phyloP scores from a whole-genome alignment of 2,888 invertebrate genomes.

The Odontocerum albicorne region DNA sequence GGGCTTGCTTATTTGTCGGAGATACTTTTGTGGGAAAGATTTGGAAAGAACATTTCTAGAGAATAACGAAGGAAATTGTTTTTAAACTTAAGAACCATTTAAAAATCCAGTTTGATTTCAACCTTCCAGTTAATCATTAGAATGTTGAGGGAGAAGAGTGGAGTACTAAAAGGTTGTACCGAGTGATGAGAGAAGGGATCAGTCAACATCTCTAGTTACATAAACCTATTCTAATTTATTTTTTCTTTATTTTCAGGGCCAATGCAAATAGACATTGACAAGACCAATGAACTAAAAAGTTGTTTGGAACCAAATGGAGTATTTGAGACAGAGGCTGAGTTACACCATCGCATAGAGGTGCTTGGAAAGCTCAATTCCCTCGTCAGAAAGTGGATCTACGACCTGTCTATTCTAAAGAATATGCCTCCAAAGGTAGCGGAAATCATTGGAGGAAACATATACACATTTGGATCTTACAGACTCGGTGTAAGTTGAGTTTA shows the following conservation, averaged over 20 bases:
- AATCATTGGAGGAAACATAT: conserved; percentile 95
- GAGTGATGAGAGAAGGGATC: too few species aligned
- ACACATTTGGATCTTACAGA: conserved; percentile 98
- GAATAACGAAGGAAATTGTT: too few species aligned
- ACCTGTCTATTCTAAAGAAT: conserved; percentile 84
- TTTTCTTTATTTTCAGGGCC: conserved; percentile 60
- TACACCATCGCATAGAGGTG: conserved; percentile 87
- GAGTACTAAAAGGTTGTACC: too few species aligned
- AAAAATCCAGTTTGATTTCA: too few species aligned
- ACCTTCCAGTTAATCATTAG: too few species aligned
- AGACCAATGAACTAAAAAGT: conserved; percentile 77
- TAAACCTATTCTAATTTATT: too few species aligned
- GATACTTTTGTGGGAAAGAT: too few species aligned
- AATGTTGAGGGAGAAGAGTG: too few species aligned
- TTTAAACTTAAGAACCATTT: too few species aligned
- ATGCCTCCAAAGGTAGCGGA: conserved; percentile 91
- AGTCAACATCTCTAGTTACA: too few species aligned
- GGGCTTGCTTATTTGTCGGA: too few species aligned
- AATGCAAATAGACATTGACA: conserved; percentile 73
- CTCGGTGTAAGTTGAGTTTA: conserved; percentile 67
- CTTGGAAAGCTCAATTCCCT: conserved; percentile 84
- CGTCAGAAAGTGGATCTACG: conserved; percentile 92
- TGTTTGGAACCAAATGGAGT: conserved; percentile 82
- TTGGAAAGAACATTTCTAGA: too few species aligned
- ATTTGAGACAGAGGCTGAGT: conserved; percentile 87